Evolutionary conservation across 2,888 invertebrate genomes (phyloP).

Genomic region (Drosophila nr. medialis): DNA sequence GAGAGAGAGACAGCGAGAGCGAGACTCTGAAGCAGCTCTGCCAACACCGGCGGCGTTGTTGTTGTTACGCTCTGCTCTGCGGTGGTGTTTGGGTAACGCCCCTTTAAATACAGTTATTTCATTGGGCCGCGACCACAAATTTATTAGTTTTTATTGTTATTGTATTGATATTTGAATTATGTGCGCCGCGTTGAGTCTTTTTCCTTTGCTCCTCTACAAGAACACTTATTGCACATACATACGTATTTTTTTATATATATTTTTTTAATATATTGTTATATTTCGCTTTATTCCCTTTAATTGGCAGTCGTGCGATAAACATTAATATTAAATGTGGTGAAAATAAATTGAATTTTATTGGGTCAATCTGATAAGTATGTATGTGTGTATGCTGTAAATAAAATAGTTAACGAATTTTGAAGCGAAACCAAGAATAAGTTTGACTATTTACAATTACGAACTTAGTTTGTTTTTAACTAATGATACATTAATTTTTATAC

Average conservation of each 20-base stretch:
- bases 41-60: conserved; percentile 22
- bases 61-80: conserved; percentile 26
- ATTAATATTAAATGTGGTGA: conserved; percentile 8
- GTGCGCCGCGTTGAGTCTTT: conserved; percentile 26
- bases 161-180: conserved; percentile 75
- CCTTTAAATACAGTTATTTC: conserved; percentile 85
- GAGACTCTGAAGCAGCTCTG: conserved; percentile 24
- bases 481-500: not conserved
- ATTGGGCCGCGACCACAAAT: conserved; percentile 84
- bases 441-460: not conserved
- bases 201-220: conserved; percentile 3
- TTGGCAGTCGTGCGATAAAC: conserved; percentile 2
- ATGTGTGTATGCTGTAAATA: not conserved
- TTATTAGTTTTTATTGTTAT: conserved; percentile 78
- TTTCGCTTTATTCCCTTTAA: not conserved
- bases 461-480: not conserved
- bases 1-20: not conserved
- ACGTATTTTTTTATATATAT: not conserved
- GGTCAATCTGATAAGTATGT: conserved; percentile 2
- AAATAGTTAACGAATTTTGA: not conserved
- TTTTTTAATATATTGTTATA: conserved; percentile 9
- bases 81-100: conserved; percentile 85
- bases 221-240: conserved; percentile 2
- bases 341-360: conserved; percentile 29
- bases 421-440: not conserved